phyloP scores from a whole-genome alignment of 2,888 invertebrate species.

The Eupithecia vulgata region DNA sequence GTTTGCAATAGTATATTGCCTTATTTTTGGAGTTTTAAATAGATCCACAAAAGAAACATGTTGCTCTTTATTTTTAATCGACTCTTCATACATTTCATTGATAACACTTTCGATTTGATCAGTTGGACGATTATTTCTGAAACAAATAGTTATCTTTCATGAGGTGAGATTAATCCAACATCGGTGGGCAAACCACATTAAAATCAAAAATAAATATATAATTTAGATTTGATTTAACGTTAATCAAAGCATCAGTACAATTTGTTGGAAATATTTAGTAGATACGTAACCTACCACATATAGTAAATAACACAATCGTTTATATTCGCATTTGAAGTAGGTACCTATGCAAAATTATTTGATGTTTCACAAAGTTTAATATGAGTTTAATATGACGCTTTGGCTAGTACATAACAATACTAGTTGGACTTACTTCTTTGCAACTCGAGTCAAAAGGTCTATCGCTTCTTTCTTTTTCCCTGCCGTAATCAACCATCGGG shows the following conservation, averaged over 20 bases:
- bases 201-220: too few relatives aligned
- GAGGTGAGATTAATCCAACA: too few relatives aligned
- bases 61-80: constrained; percentile 57
- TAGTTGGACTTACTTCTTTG: constrained; percentile 68
- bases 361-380: not conserved
- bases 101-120: constrained; percentile 66
- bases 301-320: too few relatives aligned
- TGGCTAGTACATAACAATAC: not conserved
- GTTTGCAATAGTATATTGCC: constrained; percentile 86
- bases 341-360: not conserved
- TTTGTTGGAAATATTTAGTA: too few relatives aligned
- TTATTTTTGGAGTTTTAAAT: constrained; percentile 87
- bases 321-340: not conserved
- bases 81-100: constrained; percentile 50
- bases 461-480: constrained; percentile 86
- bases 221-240: too few relatives aligned
- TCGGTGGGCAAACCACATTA: too few relatives aligned
- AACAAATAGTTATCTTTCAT: too few relatives aligned
- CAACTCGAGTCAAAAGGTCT: constrained; percentile 85
- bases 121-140: constrained; percentile 73
- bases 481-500: constrained; percentile 90
- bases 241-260: too few relatives aligned
- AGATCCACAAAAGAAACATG: constrained; percentile 80
- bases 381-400: not conserved
- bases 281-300: too few relatives aligned